These are phyloP conservation scores for Dendrolimus punctatus DNA, from an alignment of 1,140 invertebrate genomes.

Conservation along the genomic window DNA sequence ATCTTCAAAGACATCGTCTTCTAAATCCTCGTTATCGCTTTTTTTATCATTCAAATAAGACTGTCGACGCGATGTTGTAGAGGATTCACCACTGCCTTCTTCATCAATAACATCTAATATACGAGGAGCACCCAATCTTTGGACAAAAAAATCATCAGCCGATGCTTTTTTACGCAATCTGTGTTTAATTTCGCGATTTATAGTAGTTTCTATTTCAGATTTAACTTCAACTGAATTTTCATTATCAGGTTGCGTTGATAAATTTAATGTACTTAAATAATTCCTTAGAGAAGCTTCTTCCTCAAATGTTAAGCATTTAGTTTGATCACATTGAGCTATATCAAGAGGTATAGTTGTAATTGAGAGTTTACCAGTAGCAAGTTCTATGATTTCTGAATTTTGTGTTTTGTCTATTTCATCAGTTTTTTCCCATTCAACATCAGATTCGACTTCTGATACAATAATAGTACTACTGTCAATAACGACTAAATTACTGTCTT, in stretches of 20 bases:
- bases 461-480: slow-evolving; percentile 57
- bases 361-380: slow-evolving; percentile 35
- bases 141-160: slow-evolving; percentile 71
- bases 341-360: slow-evolving; percentile 48
- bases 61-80: slow-evolving; percentile 57
- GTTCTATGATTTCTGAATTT: slow-evolving; percentile 20
- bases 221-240: slow-evolving; percentile 43
- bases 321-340: slow-evolving; percentile 46
- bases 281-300: slow-evolving; percentile 60
- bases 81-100: slow-evolving; percentile 75
- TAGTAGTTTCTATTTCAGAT: slow-evolving; percentile 55
- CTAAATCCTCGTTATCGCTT: slow-evolving; percentile 60
- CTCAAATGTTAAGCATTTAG: slow-evolving; percentile 51
- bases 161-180: slow-evolving; percentile 72
- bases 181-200: slow-evolving; percentile 56
- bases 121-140: slow-evolving; percentile 70
- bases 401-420: slow-evolving; percentile 35
- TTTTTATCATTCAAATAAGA: slow-evolving; percentile 60
- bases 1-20: slow-evolving; percentile 66
- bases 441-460: slow-evolving; percentile 73
- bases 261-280: slow-evolving; percentile 75
- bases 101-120: slow-evolving; percentile 80
- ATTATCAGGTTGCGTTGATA: slow-evolving; percentile 53
- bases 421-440: slow-evolving; percentile 67
- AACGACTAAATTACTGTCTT: slow-evolving; percentile 26